phyloP scores from a whole-genome alignment of 2,888 invertebrate species.

The Trachelus stipa region DNA sequence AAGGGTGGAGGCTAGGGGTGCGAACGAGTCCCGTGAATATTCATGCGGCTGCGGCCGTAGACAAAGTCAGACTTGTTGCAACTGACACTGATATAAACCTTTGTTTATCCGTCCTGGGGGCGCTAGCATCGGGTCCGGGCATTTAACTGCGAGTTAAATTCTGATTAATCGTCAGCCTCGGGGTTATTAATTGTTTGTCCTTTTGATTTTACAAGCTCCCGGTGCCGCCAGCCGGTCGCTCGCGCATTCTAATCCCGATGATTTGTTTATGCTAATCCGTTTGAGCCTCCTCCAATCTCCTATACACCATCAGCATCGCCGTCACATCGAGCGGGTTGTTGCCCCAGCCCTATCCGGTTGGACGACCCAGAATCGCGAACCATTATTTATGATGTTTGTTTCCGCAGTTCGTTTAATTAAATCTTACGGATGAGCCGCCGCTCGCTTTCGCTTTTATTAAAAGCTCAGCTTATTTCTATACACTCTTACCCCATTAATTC shows the following conservation, averaged over 20 bases:
- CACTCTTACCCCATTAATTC: neutral
- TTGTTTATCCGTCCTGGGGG: slow-evolving; percentile 55
- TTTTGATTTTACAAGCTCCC: slow-evolving; percentile 59
- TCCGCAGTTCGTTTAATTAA: slow-evolving; percentile 35
- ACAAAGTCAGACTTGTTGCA: slow-evolving; percentile 66
- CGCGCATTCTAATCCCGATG: slow-evolving; percentile 59
- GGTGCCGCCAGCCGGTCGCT: slow-evolving; percentile 26
- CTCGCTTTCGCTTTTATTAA: slow-evolving; percentile 14
- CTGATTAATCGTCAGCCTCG: slow-evolving; percentile 60
- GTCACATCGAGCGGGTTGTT: neutral
- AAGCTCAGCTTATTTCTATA: too few relatives aligned
- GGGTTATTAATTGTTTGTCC: slow-evolving; percentile 65
- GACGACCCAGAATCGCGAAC: slow-evolving; percentile 10
- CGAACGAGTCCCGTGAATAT: slow-evolving; percentile 54
- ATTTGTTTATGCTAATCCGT: slow-evolving; percentile 64
- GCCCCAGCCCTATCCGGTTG: neutral
- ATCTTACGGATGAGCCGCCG: slow-evolving; percentile 16
- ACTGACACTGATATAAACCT: slow-evolving; percentile 67
- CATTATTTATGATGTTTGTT: slow-evolving; percentile 28
- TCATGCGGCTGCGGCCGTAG: slow-evolving; percentile 55
- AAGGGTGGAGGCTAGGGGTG: slow-evolving; percentile 24
- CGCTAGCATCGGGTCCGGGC: slow-evolving; percentile 28
- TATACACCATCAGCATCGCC: too few relatives aligned
- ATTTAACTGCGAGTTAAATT: slow-evolving; percentile 62
- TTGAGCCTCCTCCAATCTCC: slow-evolving; percentile 28